Conservation (phyloP, 2,888 invertebrate species). For the Ypsolopha scabrella region DNA sequence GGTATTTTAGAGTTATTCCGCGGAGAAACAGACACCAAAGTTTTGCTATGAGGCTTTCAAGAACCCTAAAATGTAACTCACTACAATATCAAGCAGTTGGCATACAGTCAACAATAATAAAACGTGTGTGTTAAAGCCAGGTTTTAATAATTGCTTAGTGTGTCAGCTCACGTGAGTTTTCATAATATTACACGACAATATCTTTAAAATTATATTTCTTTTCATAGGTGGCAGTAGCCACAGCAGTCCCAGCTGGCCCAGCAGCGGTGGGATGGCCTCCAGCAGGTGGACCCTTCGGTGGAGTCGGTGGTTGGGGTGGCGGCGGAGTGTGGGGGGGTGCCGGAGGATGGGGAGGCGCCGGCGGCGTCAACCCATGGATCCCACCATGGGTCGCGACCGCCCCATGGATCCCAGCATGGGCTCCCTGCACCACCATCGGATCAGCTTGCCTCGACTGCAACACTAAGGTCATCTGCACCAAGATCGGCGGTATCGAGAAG, state of each 20-base stretch:
- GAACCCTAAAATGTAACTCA: no score
- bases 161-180: no score
- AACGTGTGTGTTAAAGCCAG: no score
- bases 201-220: neutral
- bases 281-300: neutral
- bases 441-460: conserved; percentile 41
- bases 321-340: neutral
- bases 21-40: no score
- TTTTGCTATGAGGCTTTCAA: no score
- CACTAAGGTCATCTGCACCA: conserved; percentile 49
- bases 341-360: conserved; percentile 11
- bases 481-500: conserved; percentile 41
- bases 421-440: conserved; percentile 40
- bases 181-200: no score
- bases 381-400: conserved; percentile 50
- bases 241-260: conserved; percentile 26
- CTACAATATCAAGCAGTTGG: no score
- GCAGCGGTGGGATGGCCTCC: conserved; percentile 1
- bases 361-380: conserved; percentile 41
- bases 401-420: conserved; percentile 53
- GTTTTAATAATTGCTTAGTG: no score
- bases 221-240: conserved; percentile 33
- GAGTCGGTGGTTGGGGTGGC: conserved; percentile 1
- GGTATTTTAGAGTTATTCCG: no score
- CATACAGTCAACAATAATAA: no score